These are phyloP conservation scores for Meiosimyza decipiens DNA, from an alignment of 2,888 invertebrate species.

Conservation along the genomic window DNA sequence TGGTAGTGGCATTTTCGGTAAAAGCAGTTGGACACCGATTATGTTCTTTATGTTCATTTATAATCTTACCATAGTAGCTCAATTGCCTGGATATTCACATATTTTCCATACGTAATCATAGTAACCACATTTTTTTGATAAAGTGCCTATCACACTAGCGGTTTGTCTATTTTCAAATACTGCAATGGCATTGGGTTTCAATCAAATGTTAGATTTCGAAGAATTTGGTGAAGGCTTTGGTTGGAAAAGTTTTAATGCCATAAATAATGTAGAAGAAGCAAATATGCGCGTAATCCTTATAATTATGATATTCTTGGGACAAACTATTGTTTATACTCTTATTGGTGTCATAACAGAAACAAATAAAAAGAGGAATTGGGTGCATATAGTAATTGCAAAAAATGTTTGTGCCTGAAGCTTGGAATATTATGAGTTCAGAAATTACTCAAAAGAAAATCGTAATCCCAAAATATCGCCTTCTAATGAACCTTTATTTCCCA, in stretches of 20 bases:
- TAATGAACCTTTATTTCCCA: not conserved
- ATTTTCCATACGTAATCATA: constrained; percentile 76
- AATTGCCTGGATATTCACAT: constrained; percentile 77
- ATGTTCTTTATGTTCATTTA: constrained; percentile 78
- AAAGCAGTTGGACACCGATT: constrained; percentile 74
- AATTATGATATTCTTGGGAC: constrained; percentile 67
- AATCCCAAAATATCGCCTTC: too few relatives aligned
- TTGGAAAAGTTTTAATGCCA: constrained; percentile 60
- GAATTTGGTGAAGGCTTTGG: too few relatives aligned
- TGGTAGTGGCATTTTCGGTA: constrained; percentile 72
- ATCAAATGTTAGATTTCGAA: constrained; percentile 73
- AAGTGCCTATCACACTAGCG: constrained; percentile 53
- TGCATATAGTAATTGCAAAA: too few relatives aligned
- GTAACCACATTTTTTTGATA: constrained; percentile 66
- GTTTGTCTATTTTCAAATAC: constrained; percentile 76
- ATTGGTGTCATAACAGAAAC: constrained; percentile 70
- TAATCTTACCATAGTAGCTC: constrained; percentile 75
- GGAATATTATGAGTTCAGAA: too few relatives aligned
- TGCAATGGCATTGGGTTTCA: constrained; percentile 77
- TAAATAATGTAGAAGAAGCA: not conserved
- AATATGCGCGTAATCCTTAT: constrained; percentile 69
- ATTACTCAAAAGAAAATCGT: too few relatives aligned
- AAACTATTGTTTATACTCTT: constrained; percentile 77
- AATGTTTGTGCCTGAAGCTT: too few relatives aligned
- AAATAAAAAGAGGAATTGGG: too few relatives aligned